phyloP scores from a whole-genome alignment of 2,113 vertebrate genomes.

The Elephantulus edwardii region DNA sequence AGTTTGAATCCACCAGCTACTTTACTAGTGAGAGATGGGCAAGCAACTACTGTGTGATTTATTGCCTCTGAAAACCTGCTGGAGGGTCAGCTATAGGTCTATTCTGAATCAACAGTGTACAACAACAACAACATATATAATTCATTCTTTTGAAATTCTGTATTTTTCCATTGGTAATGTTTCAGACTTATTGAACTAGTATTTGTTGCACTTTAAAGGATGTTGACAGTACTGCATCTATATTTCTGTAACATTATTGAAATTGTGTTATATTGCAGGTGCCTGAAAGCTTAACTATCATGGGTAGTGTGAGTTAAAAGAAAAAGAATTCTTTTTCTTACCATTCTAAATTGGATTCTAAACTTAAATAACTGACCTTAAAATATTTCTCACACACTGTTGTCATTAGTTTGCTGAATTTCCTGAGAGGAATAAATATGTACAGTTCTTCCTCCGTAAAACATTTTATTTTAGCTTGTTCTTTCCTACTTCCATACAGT shows the following conservation, averaged over 20 bases:
- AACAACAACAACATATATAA: too few relatives aligned
- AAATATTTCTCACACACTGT: not conserved
- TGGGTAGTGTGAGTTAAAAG: not conserved
- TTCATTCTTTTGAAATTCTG: not conserved
- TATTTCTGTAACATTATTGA: not conserved
- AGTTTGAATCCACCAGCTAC: too few relatives aligned
- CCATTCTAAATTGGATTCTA: not conserved
- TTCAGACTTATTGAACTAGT: conserved; percentile 8
- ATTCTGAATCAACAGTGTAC: too few relatives aligned
- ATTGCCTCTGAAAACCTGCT: too few relatives aligned
- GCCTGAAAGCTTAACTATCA: not conserved
- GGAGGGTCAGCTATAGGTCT: too few relatives aligned
- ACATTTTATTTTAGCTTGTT: conserved; percentile 37
- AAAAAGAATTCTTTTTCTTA: not conserved
- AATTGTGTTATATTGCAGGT: not conserved
- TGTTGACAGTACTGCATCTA: not conserved
- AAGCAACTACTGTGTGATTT: too few relatives aligned
- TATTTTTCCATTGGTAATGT: not conserved
- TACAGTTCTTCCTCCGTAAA: not conserved
- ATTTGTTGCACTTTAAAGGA: not conserved
- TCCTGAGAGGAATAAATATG: not conserved
- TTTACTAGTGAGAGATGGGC: too few relatives aligned
- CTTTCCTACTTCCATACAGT: not conserved
- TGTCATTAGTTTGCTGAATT: not conserved
- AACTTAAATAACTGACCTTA: not conserved